Percentiles rank a stretch among this genome's conserved stretches.
Evolutionary conservation across 2,888 invertebrate genomes (phyloP).

Genomic region (Drosophila subquinaria): DNA sequence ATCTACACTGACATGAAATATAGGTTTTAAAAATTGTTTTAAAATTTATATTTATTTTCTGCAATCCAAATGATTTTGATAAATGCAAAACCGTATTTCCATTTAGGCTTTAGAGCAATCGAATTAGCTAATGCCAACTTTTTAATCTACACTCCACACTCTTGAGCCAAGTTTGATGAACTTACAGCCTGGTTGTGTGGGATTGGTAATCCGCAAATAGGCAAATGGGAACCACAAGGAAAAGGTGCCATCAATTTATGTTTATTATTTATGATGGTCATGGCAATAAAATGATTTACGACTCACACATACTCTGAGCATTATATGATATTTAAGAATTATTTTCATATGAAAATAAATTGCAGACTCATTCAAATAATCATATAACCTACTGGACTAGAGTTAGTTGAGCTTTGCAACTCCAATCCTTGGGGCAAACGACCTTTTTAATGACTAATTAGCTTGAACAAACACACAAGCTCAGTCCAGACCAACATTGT

Average conservation of each 20-base stretch:
- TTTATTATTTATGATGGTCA: constrained; percentile 60
- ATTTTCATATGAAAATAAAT: constrained; percentile 43
- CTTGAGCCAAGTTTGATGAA: constrained; percentile 6
- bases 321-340: constrained; percentile 38
- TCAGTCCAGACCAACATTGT: constrained; percentile 6
- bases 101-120: constrained; percentile 9
- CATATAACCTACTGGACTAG: constrained; percentile 22
- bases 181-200: constrained; percentile 12
- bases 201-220: constrained; percentile 48
- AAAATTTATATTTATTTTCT: no score
- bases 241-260: constrained; percentile 44
- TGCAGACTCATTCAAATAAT: constrained; percentile 53
- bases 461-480: constrained; percentile 36
- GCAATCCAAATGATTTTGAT: no score
- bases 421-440: constrained; percentile 10
- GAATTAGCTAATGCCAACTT: constrained; percentile 4
- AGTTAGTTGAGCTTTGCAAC: background rate
- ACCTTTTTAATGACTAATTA: constrained; percentile 64
- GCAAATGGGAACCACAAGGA: constrained; percentile 4
- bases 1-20: background rate
- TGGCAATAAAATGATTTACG: constrained; percentile 42
- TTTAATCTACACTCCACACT: background rate
- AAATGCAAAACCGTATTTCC: no score
- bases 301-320: constrained; percentile 9
- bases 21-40: no score